phyloP scores from a whole-genome alignment of 2,113 vertebrate genomes.

The Periophthalmodon schlosseri region DNA sequence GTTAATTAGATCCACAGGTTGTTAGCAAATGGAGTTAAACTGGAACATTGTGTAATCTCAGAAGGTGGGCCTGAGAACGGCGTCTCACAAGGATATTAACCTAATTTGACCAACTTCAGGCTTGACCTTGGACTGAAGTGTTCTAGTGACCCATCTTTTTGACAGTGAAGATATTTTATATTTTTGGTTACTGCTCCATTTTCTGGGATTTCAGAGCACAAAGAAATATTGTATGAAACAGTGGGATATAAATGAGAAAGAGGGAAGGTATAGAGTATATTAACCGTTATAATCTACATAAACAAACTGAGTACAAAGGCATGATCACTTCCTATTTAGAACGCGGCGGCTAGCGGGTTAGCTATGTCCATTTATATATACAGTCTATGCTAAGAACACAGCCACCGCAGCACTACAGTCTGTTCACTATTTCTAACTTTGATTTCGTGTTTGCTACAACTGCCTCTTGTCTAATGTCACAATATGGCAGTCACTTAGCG shows the following conservation, averaged over 20 bases:
- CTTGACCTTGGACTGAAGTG: not conserved
- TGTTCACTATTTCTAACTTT: not conserved
- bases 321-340: no score
- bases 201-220: not conserved
- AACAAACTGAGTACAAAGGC: not conserved
- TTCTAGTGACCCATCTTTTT: not conserved
- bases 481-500: conserved; percentile 29
- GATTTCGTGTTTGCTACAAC: conserved; percentile 10
- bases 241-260: not conserved
- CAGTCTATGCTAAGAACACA: not conserved
- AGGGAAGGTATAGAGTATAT: not conserved
- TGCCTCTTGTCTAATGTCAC: conserved; percentile 20
- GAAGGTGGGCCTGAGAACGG: not conserved
- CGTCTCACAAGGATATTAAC: not conserved
- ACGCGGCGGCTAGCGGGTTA: no score
- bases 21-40: not conserved
- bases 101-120: not conserved
- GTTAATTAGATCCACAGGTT: not conserved
- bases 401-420: not conserved
- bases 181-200: conserved; percentile 9
- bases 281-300: not conserved
- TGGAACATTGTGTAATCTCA: not conserved
- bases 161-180: not conserved
- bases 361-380: no score
- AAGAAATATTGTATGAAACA: not conserved